These are phyloP conservation scores for Sorex fumeus DNA, from an alignment of 2,113 vertebrate species.

Conservation along the genomic window DNA sequence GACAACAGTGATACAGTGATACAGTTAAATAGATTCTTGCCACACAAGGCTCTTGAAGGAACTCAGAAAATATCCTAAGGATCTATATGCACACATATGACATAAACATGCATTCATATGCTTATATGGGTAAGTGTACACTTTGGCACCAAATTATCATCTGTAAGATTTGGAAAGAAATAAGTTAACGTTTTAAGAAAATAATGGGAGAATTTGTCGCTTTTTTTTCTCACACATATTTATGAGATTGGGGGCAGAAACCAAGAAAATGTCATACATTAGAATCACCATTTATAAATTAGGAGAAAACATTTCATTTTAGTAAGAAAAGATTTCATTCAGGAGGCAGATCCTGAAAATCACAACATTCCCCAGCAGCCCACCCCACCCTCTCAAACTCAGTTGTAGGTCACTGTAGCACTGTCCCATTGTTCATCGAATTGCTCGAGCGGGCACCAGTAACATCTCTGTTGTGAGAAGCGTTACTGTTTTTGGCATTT, in stretches of 20 bases:
- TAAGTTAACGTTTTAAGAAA: constrained; percentile 2
- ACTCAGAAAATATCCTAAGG: neutral
- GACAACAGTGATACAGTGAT: too few relatives aligned
- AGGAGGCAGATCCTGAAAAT: neutral
- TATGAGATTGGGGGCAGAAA: neutral
- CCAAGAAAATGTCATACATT: neutral
- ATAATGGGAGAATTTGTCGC: neutral
- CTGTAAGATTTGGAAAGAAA: constrained; percentile 10
- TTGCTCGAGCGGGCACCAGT: too few relatives aligned
- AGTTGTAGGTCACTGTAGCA: too few relatives aligned
- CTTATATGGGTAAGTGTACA: neutral
- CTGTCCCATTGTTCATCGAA: too few relatives aligned
- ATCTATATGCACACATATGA: neutral
- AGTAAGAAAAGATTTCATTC: too few relatives aligned
- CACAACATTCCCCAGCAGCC: neutral
- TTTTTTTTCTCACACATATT: neutral
- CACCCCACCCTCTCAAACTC: neutral
- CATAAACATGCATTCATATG: neutral
- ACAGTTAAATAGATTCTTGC: too few relatives aligned
- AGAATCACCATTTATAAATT: neutral
- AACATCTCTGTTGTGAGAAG: too few relatives aligned
- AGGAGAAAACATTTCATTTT: neutral
- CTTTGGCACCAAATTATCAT: neutral
- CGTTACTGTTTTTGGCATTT: too few relatives aligned
- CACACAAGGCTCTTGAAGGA: neutral